These are phyloP conservation scores for Hydractinia echinata DNA, from an alignment of 30 jellyfish, hydroid and myxozoan genomes.

Conservation along the genomic window DNA sequence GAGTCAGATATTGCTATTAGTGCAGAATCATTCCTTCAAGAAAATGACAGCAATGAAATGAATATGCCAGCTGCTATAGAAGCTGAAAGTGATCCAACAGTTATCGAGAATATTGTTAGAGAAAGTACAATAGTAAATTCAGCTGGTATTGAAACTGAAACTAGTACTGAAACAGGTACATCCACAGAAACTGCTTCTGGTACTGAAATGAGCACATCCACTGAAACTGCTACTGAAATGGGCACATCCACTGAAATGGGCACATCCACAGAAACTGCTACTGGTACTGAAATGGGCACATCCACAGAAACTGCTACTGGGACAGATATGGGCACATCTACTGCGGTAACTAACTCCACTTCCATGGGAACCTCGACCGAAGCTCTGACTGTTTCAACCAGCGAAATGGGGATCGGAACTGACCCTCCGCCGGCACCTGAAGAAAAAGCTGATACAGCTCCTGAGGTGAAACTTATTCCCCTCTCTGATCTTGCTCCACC, in stretches of 20 bases:
- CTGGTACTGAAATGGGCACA: neutral
- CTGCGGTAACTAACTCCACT: neutral
- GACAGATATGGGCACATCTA: neutral
- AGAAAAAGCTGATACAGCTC: constrained; percentile 27
- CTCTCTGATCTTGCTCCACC: constrained; percentile 86
- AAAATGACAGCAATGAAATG: neutral
- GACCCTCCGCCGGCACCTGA: neutral
- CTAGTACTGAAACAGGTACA: constrained; percentile 1
- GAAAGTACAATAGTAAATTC: neutral
- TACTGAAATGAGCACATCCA: neutral
- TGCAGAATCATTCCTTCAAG: constrained; percentile 4
- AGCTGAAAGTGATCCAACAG: constrained; percentile 24
- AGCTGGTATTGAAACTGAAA: constrained; percentile 4
- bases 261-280: neutral
- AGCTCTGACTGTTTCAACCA: neutral
- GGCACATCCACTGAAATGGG: neutral
- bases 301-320: neutral
- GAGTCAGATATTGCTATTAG: constrained; percentile 1
- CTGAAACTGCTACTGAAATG: neutral
- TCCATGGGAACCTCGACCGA: neutral
- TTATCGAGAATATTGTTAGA: constrained; percentile 9
- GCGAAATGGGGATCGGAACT: no score
- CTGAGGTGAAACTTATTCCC: constrained; percentile 59
- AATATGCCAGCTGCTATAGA: constrained; percentile 22
- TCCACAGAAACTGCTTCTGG: neutral